Base-by-base conservation (phyloP, 2,113 vertebrate genomes). In the Choloepus hoffmanni region DNA sequence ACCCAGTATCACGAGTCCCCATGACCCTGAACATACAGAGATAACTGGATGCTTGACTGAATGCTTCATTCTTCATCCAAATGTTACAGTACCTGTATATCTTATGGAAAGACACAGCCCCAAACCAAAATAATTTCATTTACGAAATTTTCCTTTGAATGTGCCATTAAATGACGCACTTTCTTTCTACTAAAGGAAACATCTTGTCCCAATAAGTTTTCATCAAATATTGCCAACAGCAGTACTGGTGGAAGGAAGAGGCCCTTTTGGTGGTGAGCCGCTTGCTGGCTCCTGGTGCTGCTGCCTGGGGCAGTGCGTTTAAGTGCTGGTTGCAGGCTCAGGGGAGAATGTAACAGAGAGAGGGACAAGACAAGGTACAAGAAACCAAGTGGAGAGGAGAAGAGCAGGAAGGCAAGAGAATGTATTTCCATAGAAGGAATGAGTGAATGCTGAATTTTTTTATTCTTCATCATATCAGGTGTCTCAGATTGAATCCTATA, bases 111-210 rank as follows among this genome's bases (percentile, higher is more conserved):
- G 50, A 87, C 48, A 65, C 15, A 50, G 45, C 2, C 26, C 43
- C 58, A 89, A 74, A 92, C 16, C 15, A 50, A 96, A 86, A 70
- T 18, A 60, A 70, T n/a, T 95, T 21, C 62, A 58, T 19, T 89
- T 73, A 53, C 48, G n/a, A 23, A 89, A 53, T 77, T 86, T 81
- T 63, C 50, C 62, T 92, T 60, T 89, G 43, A 88, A 5, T 82
- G 33, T 45, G 26, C n/a, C 62, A 43, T 81, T 45, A 84, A 87
- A 50, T 79, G 73, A 63, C 53, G 92, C 23, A 3, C 16, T 85
- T 72, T 76, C 16, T 77, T 84, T 67, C 28, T 72, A 76, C 50
- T 30, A 92, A 90, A 82, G 55, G 62, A 85, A 88, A 30, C 1
- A 36, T 91, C 89, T 58, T 72, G 50, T 87, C 84, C 40, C 73